Conservation (phyloP, 2,797 vertebrate species). For the Acanthiza pusilla region DNA sequence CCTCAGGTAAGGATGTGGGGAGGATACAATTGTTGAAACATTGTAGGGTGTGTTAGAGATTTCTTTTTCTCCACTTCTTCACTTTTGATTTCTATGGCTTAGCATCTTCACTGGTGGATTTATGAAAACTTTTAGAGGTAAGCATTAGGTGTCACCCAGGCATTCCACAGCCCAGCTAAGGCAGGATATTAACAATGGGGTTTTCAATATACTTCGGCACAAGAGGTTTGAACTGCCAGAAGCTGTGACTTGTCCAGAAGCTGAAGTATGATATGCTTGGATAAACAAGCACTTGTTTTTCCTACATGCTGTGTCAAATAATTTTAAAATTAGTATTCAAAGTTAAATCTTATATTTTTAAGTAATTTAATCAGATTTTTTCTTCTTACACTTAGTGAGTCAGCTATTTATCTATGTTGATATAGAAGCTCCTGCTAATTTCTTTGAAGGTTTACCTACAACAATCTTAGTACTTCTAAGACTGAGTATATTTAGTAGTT, state of each 20-base stretch:
- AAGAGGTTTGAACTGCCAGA: neutral
- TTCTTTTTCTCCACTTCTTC: neutral
- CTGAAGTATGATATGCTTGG: neutral
- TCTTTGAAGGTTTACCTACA: neutral
- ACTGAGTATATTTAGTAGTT: neutral
- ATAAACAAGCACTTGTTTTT: neutral
- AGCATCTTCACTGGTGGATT: neutral
- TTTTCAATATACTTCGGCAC: neutral
- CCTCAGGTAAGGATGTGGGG: neutral
- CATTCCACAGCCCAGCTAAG: neutral
- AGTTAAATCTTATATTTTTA: neutral
- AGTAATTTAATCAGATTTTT: neutral
- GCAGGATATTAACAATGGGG: neutral
- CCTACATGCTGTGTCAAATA: neutral
- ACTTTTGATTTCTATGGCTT: neutral
- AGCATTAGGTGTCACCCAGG: neutral
- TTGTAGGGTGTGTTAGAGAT: neutral
- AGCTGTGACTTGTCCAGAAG: neutral
- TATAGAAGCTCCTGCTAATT: neutral
- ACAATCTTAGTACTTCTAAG: neutral
- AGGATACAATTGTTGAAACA: neutral
- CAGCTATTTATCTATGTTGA: neutral
- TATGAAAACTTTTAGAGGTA: neutral
- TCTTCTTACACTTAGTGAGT: neutral
- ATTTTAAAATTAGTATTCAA: neutral